These are phyloP conservation scores for Eubasilissa regina DNA, from an alignment of 1,140 invertebrate species.

Conservation along the genomic window DNA sequence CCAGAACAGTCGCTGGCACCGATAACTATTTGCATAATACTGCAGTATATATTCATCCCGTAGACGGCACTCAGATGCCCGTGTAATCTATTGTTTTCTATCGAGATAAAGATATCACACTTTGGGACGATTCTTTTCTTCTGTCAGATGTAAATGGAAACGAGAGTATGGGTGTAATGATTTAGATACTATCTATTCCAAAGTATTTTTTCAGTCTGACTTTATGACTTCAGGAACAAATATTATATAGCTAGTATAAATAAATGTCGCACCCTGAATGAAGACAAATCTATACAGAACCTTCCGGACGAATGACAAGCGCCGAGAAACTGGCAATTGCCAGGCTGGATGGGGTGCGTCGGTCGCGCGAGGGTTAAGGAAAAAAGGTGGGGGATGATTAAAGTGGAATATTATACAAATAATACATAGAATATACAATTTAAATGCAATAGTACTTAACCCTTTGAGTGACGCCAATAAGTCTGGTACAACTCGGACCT, in stretches of 20 bases:
- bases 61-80: constrained; percentile 48
- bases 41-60: constrained; percentile 55
- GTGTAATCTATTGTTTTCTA: constrained; percentile 56
- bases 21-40: constrained; percentile 55
- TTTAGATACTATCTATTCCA: constrained; percentile 24
- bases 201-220: background rate
- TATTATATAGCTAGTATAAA: background rate
- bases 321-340: too few relatives aligned
- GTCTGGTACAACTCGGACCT: background rate
- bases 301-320: too few relatives aligned
- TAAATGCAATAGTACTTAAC: background rate
- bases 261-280: constrained; percentile 23
- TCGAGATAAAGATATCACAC: constrained; percentile 48
- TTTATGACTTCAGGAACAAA: too few relatives aligned
- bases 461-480: constrained; percentile 14
- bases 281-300: background rate
- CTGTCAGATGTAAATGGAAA: constrained; percentile 21
- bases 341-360: too few relatives aligned
- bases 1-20: constrained; percentile 12
- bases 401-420: too few relatives aligned
- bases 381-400: too few relatives aligned
- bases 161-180: background rate
- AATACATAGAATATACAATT: too few relatives aligned
- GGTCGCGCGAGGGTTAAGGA: too few relatives aligned
- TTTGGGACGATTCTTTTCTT: constrained; percentile 31